Evolutionary conservation across 92 coral and sea anemone species (phyloP).

Genomic region (Anthopleura xanthogrammica): DNA sequence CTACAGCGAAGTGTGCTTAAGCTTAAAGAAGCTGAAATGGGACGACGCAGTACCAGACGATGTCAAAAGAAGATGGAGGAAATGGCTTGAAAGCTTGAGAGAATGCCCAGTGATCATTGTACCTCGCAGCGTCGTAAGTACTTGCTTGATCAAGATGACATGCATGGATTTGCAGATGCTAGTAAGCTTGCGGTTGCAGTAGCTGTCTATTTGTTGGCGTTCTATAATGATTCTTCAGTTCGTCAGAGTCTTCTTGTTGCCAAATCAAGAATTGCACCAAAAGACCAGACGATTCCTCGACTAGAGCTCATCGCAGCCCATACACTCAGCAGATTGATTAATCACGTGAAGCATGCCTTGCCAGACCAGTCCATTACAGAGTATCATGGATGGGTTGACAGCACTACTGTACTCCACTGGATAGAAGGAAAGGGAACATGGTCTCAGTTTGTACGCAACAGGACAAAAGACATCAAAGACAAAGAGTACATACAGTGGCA

Average conservation of each 20-base stretch:
- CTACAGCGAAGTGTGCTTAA: slow-evolving; percentile 39
- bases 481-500: slow-evolving; percentile 46
- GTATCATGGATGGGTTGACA: slow-evolving; percentile 52
- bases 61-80: slow-evolving; percentile 24
- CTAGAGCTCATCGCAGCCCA: slow-evolving; percentile 57
- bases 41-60: slow-evolving; percentile 46
- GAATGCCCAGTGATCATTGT: slow-evolving; percentile 34
- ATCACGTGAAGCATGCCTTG: slow-evolving; percentile 38
- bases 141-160: slow-evolving; percentile 14
- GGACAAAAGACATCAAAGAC: slow-evolving; percentile 45
- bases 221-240: slow-evolving; percentile 23
- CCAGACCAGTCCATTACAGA: slow-evolving; percentile 29
- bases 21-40: slow-evolving; percentile 43
- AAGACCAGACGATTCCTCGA: slow-evolving; percentile 43
- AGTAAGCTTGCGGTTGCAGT: slow-evolving; percentile 46
- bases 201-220: slow-evolving; percentile 31
- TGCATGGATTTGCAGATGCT: slow-evolving; percentile 60
- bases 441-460: slow-evolving; percentile 50
- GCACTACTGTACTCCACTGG: too few relatives aligned
- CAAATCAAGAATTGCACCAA: slow-evolving; percentile 62
- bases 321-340: slow-evolving; percentile 40
- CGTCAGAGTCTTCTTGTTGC: slow-evolving; percentile 51
- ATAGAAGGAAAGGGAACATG: too few relatives aligned
- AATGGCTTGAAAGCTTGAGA: slow-evolving; percentile 33
- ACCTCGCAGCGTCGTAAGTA: slow-evolving; percentile 58